Percentiles rank a stretch among this genome's conserved stretches.
These are phyloP conservation scores for Aporophyla nigra DNA, from an alignment of 2,888 invertebrate genomes.

Conservation along the genomic window DNA sequence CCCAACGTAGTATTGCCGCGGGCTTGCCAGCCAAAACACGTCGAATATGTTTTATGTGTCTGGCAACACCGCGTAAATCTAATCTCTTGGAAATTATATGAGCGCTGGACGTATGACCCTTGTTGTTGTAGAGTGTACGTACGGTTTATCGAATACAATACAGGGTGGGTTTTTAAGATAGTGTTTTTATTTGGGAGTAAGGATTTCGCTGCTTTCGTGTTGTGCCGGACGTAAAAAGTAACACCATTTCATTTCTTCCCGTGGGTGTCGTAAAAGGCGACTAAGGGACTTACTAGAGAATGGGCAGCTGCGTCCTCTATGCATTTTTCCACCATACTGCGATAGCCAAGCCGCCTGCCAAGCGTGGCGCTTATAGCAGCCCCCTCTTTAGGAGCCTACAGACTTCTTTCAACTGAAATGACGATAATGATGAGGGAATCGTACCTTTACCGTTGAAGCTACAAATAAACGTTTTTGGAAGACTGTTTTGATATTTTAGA, in stretches of 20 bases:
- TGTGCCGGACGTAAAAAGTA: no score
- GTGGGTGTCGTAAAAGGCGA: no score
- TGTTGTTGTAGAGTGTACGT: not conserved
- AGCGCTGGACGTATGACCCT: slow-evolving; percentile 11
- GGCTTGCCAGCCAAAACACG: slow-evolving; percentile 54
- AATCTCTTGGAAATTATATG: slow-evolving; percentile 55
- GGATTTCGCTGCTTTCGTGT: no score
- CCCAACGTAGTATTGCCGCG: slow-evolving; percentile 29
- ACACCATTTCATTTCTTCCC: no score
- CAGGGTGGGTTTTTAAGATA: not conserved
- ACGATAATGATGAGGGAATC: no score
- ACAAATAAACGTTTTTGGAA: not conserved
- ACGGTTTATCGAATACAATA: not conserved
- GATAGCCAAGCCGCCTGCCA: no score
- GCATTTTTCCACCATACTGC: no score
- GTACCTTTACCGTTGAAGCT: not conserved
- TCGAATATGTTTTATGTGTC: slow-evolving; percentile 63
- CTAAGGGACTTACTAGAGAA: no score
- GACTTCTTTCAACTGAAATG: no score
- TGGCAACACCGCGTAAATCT: slow-evolving; percentile 59
- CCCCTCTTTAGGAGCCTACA: no score
- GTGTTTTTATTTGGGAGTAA: not conserved
- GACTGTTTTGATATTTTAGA: not conserved
- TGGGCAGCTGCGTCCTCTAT: no score
- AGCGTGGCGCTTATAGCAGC: no score